These are phyloP conservation scores for Boulengeromyrus knoepffleri DNA, from an alignment of 2,113 vertebrate species.

Conservation along the genomic window DNA sequence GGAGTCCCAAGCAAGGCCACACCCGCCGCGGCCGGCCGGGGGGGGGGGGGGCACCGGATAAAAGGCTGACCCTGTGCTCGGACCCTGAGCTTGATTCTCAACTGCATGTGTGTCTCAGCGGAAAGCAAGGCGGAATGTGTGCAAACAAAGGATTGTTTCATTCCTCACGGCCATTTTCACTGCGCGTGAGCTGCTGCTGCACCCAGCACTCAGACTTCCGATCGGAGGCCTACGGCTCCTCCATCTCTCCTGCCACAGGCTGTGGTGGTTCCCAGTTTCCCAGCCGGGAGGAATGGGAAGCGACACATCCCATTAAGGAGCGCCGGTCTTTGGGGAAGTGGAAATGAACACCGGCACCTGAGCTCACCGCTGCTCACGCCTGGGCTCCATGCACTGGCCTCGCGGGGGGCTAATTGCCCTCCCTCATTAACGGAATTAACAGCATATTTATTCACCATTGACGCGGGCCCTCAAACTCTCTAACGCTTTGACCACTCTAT, in stretches of 20 bases:
- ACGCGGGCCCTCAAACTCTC: background rate
- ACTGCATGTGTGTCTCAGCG: background rate
- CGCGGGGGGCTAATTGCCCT: conserved; percentile 22
- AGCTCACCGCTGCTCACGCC: background rate
- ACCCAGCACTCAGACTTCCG: background rate
- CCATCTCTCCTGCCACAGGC: background rate
- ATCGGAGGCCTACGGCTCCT: background rate
- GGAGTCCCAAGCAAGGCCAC: too few relatives aligned
- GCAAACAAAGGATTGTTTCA: background rate
- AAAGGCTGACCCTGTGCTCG: background rate
- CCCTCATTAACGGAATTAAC: conserved; percentile 34
- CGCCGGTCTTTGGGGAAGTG: background rate
- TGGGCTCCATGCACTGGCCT: background rate
- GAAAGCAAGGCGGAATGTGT: background rate
- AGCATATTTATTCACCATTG: conserved; percentile 31
- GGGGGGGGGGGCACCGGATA: background rate
- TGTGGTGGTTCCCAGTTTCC: background rate
- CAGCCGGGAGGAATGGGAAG: background rate
- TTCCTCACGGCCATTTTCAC: background rate
- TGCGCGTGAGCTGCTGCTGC: background rate
- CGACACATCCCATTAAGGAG: background rate
- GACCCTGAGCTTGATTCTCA: background rate
- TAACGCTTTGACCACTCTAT: conserved; percentile 22
- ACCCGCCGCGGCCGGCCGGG: too few relatives aligned
- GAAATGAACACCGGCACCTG: background rate